Percentiles rank a stretch among this genome's conserved stretches.
phyloP scores from a whole-genome alignment of 1,140 invertebrate genomes.

The Drepana arcuata region DNA sequence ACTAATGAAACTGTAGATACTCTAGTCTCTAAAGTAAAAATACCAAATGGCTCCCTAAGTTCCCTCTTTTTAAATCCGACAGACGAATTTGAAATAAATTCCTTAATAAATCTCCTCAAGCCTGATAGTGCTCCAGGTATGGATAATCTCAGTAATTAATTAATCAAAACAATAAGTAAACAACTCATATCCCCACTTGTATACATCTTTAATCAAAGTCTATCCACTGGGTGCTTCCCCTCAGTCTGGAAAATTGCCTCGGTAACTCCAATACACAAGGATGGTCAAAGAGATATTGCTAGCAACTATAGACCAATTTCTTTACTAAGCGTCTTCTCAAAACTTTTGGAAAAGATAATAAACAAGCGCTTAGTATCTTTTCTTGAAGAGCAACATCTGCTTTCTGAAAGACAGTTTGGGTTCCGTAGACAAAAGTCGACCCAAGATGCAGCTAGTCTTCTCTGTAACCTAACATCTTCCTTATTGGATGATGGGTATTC shows the following conservation, averaged over 20 bases:
- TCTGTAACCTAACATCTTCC: not conserved
- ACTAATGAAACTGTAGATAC: not conserved
- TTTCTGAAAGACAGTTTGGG: slow-evolving; percentile 1
- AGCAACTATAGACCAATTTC: not conserved
- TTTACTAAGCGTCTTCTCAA: not conserved
- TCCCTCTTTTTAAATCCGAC: not conserved
- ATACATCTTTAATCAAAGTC: not conserved
- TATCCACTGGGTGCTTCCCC: not conserved
- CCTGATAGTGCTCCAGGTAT: not conserved
- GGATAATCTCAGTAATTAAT: not conserved
- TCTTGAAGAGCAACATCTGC: not conserved
- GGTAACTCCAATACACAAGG: not conserved
- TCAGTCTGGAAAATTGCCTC: not conserved
- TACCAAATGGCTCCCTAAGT: not conserved
- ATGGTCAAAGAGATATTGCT: not conserved
- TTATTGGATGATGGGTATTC: not conserved
- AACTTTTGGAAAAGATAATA: not conserved
- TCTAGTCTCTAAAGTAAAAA: not conserved
- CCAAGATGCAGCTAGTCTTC: not conserved
- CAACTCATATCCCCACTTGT: not conserved
- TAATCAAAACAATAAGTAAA: not conserved
- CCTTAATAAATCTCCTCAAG: not conserved
- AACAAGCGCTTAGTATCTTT: not conserved
- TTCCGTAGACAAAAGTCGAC: not conserved
- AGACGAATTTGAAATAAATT: not conserved